phyloP scores from a whole-genome alignment of 2,113 vertebrate species.

The Antechinus stuartii region DNA sequence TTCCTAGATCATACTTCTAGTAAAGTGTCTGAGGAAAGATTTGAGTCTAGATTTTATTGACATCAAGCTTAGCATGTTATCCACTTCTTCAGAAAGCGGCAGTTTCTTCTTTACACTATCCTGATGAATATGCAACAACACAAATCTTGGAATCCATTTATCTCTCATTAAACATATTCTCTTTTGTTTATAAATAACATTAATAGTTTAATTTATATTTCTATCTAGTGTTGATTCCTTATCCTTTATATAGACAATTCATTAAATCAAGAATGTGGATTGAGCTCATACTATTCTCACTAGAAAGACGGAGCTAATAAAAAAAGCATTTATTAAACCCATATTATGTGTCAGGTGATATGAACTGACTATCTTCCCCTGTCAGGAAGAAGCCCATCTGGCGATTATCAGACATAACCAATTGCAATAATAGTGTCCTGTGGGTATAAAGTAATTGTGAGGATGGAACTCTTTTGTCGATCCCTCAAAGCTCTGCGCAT shows the following conservation, averaged over 20 bases:
- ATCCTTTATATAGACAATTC: background rate
- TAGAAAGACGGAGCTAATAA: background rate
- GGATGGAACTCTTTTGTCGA: no score
- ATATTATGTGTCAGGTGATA: background rate
- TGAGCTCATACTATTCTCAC: background rate
- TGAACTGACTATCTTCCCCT: no score
- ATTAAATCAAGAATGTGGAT: background rate
- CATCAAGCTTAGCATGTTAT: background rate
- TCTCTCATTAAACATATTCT: background rate
- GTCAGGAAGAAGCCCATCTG: no score
- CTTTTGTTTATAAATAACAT: background rate
- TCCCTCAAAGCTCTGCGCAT: no score
- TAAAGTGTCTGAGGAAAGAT: background rate
- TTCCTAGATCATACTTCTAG: background rate
- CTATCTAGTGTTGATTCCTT: background rate
- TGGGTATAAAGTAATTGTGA: no score
- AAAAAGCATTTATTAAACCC: background rate
- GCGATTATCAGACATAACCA: no score
- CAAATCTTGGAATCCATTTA: background rate
- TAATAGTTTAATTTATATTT: constrained; percentile 15
- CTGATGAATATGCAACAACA: background rate
- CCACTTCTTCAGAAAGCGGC: background rate
- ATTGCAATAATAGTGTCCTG: no score
- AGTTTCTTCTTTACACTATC: background rate
- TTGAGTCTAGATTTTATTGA: background rate